A percentile compares a stretch with the other conserved stretches of the same genome.
Conservation (phyloP, 2,888 invertebrate species). For the Rambutsinella grinnellia region DNA sequence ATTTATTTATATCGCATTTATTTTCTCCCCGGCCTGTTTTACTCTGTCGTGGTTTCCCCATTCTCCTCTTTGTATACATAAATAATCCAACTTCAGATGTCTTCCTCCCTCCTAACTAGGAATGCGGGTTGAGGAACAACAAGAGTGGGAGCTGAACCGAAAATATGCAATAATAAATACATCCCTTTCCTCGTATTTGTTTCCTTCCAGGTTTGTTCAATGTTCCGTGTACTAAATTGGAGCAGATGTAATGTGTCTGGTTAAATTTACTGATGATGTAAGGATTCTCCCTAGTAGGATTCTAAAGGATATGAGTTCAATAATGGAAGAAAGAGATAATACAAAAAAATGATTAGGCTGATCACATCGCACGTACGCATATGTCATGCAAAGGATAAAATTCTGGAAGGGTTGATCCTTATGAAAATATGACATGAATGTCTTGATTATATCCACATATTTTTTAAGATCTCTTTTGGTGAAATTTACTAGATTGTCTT, state of each 20-base stretch:
- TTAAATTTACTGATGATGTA: neutral
- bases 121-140: neutral
- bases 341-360: too few species aligned
- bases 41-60: constrained; percentile 15
- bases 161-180: constrained; percentile 8
- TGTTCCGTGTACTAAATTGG: constrained; percentile 11
- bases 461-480: too few species aligned
- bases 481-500: constrained; percentile 26
- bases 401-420: too few species aligned
- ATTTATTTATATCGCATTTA: constrained; percentile 21
- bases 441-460: too few species aligned
- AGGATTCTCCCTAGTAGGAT: too few species aligned
- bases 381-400: too few species aligned
- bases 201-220: neutral
- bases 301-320: too few species aligned
- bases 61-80: neutral
- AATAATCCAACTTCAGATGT: neutral
- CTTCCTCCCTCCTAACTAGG: neutral
- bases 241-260: constrained; percentile 37
- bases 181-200: neutral
- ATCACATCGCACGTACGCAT: too few species aligned
- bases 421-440: too few species aligned
- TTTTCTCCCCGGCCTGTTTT: constrained; percentile 7
- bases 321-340: too few species aligned
- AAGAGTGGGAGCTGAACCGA: too few species aligned